Percentiles rank a stretch among this genome's conserved stretches.
phyloP scores from a whole-genome alignment of 2,888 invertebrate species.

The Spicauda simplicius region DNA sequence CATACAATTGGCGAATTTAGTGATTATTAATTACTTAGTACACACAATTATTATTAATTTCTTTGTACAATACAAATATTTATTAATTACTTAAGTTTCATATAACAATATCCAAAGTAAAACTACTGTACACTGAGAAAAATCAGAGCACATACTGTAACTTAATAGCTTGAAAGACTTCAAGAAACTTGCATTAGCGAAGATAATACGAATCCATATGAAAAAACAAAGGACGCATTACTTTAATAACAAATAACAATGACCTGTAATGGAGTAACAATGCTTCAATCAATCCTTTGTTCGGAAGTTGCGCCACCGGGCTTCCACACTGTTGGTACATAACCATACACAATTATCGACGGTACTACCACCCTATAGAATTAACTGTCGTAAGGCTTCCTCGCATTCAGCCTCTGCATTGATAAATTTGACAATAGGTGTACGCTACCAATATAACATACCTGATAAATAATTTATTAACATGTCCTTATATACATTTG shows the following conservation, averaged over 20 bases:
- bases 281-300: slow-evolving; percentile 41
- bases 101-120: too few relatives aligned
- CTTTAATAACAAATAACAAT: slow-evolving; percentile 26
- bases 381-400: slow-evolving; percentile 18
- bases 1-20: too few relatives aligned
- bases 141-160: too few relatives aligned
- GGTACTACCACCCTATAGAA: slow-evolving; percentile 27
- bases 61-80: too few relatives aligned
- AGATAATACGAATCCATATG: neutral
- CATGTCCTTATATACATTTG: too few relatives aligned
- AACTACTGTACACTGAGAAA: too few relatives aligned
- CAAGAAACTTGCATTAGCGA: neutral
- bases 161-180: neutral
- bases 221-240: slow-evolving; percentile 18
- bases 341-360: slow-evolving; percentile 43
- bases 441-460: too few relatives aligned
- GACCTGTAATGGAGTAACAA: slow-evolving; percentile 30
- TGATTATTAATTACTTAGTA: too few relatives aligned
- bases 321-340: slow-evolving; percentile 36
- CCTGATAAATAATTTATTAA: too few relatives aligned
- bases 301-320: slow-evolving; percentile 41
- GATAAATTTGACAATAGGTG: too few relatives aligned
- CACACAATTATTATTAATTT: too few relatives aligned
- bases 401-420: neutral
- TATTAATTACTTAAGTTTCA: too few relatives aligned